These are phyloP conservation scores for Coracias cyanogaster DNA, from an alignment of 2,797 vertebrate species.

Conservation along the genomic window DNA sequence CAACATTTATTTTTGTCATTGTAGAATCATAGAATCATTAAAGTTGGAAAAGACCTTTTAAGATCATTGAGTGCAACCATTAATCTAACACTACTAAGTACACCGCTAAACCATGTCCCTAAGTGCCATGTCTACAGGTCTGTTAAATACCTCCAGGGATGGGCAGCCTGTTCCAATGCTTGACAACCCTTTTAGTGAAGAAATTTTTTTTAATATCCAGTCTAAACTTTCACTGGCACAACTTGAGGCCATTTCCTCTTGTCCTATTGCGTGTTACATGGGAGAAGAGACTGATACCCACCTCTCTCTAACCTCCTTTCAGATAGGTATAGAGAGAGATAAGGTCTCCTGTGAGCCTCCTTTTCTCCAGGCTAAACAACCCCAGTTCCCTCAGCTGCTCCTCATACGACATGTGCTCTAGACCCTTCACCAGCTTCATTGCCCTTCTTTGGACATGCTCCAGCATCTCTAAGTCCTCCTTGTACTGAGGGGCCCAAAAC, in stretches of 20 bases:
- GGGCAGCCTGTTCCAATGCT: background rate
- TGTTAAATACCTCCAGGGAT: background rate
- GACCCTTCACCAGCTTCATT: background rate
- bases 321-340: too few relatives aligned
- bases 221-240: background rate
- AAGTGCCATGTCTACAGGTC: rapidly evolving
- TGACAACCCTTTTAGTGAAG: background rate
- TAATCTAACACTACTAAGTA: background rate
- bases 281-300: background rate
- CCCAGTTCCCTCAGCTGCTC: background rate
- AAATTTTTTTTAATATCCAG: rapidly evolving
- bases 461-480: background rate
- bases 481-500: rapidly evolving
- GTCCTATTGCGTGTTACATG: background rate
- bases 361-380: background rate
- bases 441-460: rapidly evolving
- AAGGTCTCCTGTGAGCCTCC: too few relatives aligned
- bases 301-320: too few relatives aligned
- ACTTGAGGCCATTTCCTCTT: background rate
- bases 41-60: background rate
- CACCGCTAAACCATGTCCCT: rapidly evolving
- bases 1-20: background rate
- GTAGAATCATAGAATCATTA: background rate
- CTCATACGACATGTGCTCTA: background rate
- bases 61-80: background rate